These are phyloP conservation scores for Hyles euphorbiae DNA, from an alignment of 1,140 invertebrate genomes.

Conservation along the genomic window DNA sequence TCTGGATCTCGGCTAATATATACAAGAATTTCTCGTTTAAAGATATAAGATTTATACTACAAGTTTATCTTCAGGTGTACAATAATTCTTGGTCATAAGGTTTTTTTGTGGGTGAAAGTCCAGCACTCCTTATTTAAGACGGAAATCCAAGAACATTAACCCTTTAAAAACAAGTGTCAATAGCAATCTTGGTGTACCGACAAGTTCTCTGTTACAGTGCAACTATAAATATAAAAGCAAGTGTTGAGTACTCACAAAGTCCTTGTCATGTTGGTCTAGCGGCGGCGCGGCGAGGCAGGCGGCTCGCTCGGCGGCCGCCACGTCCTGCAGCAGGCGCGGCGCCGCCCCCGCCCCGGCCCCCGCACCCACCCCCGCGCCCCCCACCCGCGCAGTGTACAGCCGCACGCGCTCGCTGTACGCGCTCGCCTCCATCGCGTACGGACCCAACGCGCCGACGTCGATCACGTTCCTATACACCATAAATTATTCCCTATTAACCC, in stretches of 20 bases:
- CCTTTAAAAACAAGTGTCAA: too few species aligned
- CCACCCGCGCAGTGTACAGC: slow-evolving; percentile 52
- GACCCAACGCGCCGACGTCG: slow-evolving; percentile 63
- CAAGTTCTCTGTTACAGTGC: too few species aligned
- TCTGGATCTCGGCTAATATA: too few species aligned
- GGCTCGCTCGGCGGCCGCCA: slow-evolving; percentile 37
- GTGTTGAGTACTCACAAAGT: slow-evolving; percentile 37
- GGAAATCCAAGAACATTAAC: too few species aligned
- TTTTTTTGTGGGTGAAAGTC: too few species aligned
- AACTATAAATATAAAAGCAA: too few species aligned
- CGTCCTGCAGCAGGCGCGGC: slow-evolving; percentile 43
- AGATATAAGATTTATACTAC: too few species aligned
- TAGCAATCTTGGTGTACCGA: too few species aligned
- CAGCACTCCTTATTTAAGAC: too few species aligned
- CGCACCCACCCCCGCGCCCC: slow-evolving; percentile 29
- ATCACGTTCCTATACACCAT: slow-evolving; percentile 55
- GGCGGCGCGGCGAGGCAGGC: slow-evolving; percentile 29
- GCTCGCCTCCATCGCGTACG: slow-evolving; percentile 55
- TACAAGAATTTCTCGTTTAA: too few species aligned
- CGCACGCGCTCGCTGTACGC: slow-evolving; percentile 60
- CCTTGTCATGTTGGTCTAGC: slow-evolving; percentile 35
- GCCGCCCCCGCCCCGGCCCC: slow-evolving; percentile 29
- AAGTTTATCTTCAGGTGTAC: too few species aligned
- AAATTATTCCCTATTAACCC: background rate
- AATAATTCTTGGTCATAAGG: too few species aligned